Evolutionary conservation across 2,113 vertebrate genomes (phyloP).

Genomic region (Orthonyx spaldingii): DNA sequence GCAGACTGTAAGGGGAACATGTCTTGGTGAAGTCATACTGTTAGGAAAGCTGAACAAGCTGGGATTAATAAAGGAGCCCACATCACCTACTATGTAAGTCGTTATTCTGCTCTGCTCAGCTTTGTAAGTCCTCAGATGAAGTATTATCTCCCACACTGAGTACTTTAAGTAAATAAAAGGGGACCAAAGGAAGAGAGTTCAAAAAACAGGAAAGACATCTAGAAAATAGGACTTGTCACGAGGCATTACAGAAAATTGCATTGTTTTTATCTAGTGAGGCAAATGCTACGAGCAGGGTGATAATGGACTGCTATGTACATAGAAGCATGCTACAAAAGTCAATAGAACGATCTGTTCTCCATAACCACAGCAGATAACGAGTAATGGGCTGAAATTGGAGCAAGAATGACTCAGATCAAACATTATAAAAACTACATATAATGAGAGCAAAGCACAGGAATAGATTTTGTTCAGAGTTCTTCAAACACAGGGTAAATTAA

Average conservation of each 20-base stretch:
- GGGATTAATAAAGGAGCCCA: background rate
- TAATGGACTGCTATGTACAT: background rate
- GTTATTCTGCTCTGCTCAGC: background rate
- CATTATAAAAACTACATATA: background rate
- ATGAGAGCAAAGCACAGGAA: background rate
- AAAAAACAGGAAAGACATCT: background rate
- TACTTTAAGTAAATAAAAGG: background rate
- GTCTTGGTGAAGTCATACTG: background rate
- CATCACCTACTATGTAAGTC: background rate
- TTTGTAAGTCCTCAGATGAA: background rate
- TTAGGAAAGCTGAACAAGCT: background rate
- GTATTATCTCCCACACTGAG: background rate
- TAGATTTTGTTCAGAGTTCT: background rate
- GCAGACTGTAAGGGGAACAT: background rate
- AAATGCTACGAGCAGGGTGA: background rate
- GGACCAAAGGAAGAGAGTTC: background rate
- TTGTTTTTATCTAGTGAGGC: background rate
- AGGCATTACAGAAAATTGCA: background rate
- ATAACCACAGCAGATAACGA: background rate
- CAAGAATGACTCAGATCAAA: constrained; percentile 9
- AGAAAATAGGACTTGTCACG: background rate
- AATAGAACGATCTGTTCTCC: background rate
- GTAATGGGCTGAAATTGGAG: background rate
- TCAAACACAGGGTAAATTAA: background rate
- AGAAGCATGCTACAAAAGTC: constrained; percentile 4